A percentile compares a stretch with the other conserved stretches of the same genome.
phyloP scores from a whole-genome alignment of 30 jellyfish, hydroid and myxozoan species.

The Mastigias papua region DNA sequence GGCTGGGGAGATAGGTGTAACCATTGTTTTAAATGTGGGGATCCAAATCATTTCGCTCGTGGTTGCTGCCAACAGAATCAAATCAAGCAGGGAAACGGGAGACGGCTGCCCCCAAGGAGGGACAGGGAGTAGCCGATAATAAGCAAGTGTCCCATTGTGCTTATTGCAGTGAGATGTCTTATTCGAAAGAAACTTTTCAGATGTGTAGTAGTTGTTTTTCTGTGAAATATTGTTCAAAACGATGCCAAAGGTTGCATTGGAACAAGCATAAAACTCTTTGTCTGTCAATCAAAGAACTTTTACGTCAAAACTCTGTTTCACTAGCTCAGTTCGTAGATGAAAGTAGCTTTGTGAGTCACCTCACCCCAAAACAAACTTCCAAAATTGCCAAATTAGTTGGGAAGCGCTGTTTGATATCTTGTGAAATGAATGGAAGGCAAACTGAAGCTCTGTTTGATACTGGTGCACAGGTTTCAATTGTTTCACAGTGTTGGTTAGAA shows the following conservation, averaged over 20 bases:
- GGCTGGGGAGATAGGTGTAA: constrained; percentile 22
- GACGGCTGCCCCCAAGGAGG: constrained; percentile 57
- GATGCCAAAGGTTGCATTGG: constrained; percentile 35
- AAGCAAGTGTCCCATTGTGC: constrained; percentile 17
- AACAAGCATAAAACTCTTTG: constrained; percentile 36
- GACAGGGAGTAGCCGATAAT: constrained; percentile 39
- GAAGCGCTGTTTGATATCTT: constrained; percentile 6
- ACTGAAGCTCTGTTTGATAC: constrained; percentile 47
- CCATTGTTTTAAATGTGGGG: constrained; percentile 49
- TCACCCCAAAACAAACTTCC: constrained; percentile 35
- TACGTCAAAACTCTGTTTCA: not conserved
- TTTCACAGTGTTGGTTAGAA: constrained; percentile 28
- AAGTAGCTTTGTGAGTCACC: constrained; percentile 15
- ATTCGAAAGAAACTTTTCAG: not conserved
- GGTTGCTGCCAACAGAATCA: not conserved
- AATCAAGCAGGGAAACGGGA: constrained; percentile 10
- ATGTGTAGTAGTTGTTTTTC: constrained; percentile 29
- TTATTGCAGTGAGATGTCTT: constrained; percentile 11
- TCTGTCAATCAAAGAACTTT: not conserved
- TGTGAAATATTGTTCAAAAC: constrained; percentile 20
- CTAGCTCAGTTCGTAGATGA: not conserved
- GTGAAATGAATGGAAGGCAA: constrained; percentile 2
- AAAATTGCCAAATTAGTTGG: constrained; percentile 35
- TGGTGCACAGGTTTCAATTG: constrained; percentile 52
- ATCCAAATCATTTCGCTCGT: constrained; percentile 17